Base-by-base conservation (phyloP, 2,888 invertebrate species). In the Deilephila elpenor region DNA sequence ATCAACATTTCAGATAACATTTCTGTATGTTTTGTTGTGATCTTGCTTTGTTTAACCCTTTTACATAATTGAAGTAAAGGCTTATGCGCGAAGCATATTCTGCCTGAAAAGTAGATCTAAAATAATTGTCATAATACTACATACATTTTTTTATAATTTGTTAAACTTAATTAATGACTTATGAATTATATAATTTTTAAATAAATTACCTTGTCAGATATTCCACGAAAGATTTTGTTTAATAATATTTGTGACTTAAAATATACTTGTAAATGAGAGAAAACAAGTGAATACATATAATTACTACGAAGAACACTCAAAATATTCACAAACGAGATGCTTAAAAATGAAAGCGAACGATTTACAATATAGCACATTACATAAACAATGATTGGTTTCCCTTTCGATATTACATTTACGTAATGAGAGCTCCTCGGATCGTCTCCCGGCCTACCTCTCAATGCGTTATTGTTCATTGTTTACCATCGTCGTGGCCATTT, bases 381-480 rank as follows among this genome's bases (percentile, higher is more conserved):
- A 29, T 67, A 67, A 67, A 67, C 17, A 67, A 51, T 67, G 51
- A 44, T 67, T 44, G 25, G 44, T 51, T 44, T 67, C 44, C 67
- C 67, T 67, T 67, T 67, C 67, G 14, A 67, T 51, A 51, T 51
- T 51, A 67, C 51, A 25, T 51, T 67, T 67, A 67, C 67, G 17
- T 67, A 67, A 67, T 67, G n/a, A 67, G 67, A 25, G 17, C 51
- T 67, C 67, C 51, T 51, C 67, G 6, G 67, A 67, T 67, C 67
- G 67, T 67, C 51, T 51, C 67, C 67, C 67, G 67, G 51, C 14
- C 25, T 51, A 67, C 67, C 67, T 62, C 62, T 67, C 67, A 67
- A 67, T 67, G 67, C 67, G 67, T 67, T 67, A 67, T 67, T 67
- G 67, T 67, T 67, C 67, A 67, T 67, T 67, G 67, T 67, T 67